Evolutionary conservation across 2,113 vertebrate genomes (phyloP).

Genomic region (Cervus canadensis): DNA sequence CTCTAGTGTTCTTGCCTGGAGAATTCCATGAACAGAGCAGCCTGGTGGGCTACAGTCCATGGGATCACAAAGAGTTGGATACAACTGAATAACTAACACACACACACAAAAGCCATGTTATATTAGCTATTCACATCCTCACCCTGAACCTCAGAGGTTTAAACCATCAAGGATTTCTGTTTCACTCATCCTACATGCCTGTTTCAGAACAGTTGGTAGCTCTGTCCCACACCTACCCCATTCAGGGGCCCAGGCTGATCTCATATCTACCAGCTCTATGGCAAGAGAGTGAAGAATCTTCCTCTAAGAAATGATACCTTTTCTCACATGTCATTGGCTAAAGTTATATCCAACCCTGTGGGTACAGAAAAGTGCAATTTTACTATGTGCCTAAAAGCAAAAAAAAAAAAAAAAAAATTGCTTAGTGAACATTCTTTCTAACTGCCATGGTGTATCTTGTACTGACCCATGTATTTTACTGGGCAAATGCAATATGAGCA

Average conservation of each 20-base stretch:
- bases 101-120: neutral
- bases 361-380: neutral
- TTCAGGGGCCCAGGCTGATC: neutral
- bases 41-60: neutral
- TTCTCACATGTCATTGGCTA: neutral
- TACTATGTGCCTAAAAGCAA: neutral
- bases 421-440: neutral
- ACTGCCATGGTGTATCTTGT: neutral
- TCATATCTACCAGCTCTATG: neutral
- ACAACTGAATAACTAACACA: neutral
- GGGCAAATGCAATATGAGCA: neutral
- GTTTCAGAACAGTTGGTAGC: neutral
- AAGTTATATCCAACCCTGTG: neutral
- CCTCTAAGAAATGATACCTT: neutral
- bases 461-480: neutral
- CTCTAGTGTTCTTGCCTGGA: neutral
- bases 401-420: neutral
- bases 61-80: neutral
- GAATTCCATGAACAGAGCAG: neutral
- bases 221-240: neutral
- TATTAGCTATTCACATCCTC: neutral
- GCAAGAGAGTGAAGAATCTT: neutral
- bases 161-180: neutral
- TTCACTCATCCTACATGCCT: neutral
- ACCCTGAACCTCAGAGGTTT: neutral